Conservation (phyloP, 2,113 vertebrate genomes). For the Sapayoa aenigma region DNA sequence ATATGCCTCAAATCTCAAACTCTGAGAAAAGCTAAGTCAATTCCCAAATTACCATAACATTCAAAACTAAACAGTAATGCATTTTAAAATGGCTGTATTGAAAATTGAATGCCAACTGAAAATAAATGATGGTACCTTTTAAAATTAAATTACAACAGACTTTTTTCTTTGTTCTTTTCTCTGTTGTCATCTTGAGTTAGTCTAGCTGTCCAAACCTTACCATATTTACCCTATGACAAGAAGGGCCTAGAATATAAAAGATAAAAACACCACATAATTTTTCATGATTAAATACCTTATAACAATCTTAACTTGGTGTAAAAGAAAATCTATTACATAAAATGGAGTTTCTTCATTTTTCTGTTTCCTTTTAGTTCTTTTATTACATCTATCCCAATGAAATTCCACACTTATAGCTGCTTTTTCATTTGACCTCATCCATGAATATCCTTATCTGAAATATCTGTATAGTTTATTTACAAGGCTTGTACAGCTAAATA, state of each 20-base stretch:
- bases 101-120: slow-evolving; percentile 79
- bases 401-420: not conserved
- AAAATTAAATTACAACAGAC: slow-evolving; percentile 75
- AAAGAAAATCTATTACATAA: not conserved
- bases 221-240: slow-evolving; percentile 32
- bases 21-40: slow-evolving; percentile 78
- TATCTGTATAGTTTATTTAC: not conserved
- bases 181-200: slow-evolving; percentile 68
- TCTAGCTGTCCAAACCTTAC: slow-evolving; percentile 55
- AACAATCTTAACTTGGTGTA: not conserved
- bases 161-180: slow-evolving; percentile 65
- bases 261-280: not conserved
- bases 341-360: not conserved
- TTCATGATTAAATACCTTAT: slow-evolving; percentile 22
- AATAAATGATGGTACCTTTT: slow-evolving; percentile 74
- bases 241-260: slow-evolving; percentile 54
- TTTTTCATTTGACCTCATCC: not conserved
- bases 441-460: not conserved
- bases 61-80: slow-evolving; percentile 78
- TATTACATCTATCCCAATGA: not conserved
- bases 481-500: not conserved
- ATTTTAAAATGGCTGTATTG: slow-evolving; percentile 80
- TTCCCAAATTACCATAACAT: slow-evolving; percentile 77
- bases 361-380: not conserved
- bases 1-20: slow-evolving; percentile 65